These are phyloP conservation scores for Alectoris magna DNA, from an alignment of 2,797 vertebrate genomes.

Conservation along the genomic window DNA sequence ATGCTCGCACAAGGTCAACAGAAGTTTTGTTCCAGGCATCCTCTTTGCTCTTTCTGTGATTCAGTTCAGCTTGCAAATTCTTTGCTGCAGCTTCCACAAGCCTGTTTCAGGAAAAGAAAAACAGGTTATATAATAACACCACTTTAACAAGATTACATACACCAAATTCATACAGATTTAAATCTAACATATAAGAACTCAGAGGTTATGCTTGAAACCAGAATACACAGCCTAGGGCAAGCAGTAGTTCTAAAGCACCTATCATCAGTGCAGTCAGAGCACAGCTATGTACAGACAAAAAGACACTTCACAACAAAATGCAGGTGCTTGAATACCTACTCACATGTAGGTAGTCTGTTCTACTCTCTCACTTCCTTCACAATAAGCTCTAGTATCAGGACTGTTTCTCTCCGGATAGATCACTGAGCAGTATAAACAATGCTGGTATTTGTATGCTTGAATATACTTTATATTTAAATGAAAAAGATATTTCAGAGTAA, in stretches of 20 bases:
- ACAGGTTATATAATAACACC: background rate
- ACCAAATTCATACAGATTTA: background rate
- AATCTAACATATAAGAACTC: background rate
- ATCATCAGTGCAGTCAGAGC: background rate
- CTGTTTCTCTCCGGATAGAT: background rate
- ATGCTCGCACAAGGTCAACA: slow-evolving; percentile 92
- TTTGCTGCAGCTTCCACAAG: slow-evolving; percentile 91
- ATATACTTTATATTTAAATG: background rate
- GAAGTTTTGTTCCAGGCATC: slow-evolving; percentile 96
- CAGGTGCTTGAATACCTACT: background rate
- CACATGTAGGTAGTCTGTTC: background rate
- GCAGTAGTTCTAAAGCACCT: background rate
- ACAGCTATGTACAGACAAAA: background rate
- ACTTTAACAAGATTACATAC: background rate
- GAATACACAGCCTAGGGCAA: background rate
- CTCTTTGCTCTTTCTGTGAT: slow-evolving; percentile 86
- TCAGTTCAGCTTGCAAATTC: slow-evolving; percentile 89
- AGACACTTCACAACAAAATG: background rate
- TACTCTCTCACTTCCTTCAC: background rate
- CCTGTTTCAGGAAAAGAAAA: slow-evolving; percentile 69
- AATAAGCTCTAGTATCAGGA: background rate
- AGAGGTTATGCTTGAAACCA: rapidly evolving
- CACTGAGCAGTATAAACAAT: background rate
- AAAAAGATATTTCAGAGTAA: background rate
- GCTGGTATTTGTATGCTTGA: background rate